Percentiles rank a stretch among this genome's conserved stretches.
Conservation (phyloP, 2,797 vertebrate genomes). For the Silurus lanzhouensis region DNA sequence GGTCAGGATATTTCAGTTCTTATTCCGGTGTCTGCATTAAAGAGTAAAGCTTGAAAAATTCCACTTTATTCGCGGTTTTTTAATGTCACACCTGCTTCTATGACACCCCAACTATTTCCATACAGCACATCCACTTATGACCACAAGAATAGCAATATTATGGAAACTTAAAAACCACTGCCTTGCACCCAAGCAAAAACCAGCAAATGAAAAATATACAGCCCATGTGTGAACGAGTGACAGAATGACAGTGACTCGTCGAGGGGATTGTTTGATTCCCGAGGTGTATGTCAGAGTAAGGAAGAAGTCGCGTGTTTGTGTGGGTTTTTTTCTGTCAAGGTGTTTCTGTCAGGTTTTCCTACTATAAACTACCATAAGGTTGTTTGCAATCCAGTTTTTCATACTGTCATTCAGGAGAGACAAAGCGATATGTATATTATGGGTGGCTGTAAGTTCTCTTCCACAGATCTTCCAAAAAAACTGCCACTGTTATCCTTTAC, state of each 20-base stretch:
- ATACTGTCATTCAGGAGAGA: neutral
- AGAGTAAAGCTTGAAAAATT: neutral
- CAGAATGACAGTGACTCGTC: slow-evolving; percentile 35
- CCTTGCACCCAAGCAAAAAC: neutral
- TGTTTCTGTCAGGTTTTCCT: neutral
- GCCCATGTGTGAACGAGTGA: slow-evolving; percentile 15
- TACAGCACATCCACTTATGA: neutral
- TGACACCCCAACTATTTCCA: neutral
- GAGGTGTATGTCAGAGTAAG: slow-evolving; percentile 34
- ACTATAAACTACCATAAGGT: neutral
- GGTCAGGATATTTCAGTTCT: neutral
- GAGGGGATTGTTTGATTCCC: slow-evolving; percentile 13
- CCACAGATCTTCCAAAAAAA: slow-evolving; percentile 13
- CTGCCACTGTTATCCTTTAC: slow-evolving; percentile 16
- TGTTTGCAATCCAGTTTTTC: slow-evolving; percentile 13
- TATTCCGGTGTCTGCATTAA: neutral
- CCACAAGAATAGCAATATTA: neutral
- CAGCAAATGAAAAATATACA: neutral
- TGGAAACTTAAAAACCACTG: neutral
- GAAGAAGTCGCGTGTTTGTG: slow-evolving; percentile 20
- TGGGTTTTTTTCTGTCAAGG: slow-evolving; percentile 39
- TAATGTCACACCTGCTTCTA: neutral
- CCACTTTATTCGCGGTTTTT: neutral
- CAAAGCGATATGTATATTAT: neutral
- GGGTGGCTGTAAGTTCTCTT: neutral